Evolutionary conservation across 1,140 invertebrate species (phyloP), one percentile per base, ranked within the genome.

Genomic region (Drosophila novamexicana): DNA sequence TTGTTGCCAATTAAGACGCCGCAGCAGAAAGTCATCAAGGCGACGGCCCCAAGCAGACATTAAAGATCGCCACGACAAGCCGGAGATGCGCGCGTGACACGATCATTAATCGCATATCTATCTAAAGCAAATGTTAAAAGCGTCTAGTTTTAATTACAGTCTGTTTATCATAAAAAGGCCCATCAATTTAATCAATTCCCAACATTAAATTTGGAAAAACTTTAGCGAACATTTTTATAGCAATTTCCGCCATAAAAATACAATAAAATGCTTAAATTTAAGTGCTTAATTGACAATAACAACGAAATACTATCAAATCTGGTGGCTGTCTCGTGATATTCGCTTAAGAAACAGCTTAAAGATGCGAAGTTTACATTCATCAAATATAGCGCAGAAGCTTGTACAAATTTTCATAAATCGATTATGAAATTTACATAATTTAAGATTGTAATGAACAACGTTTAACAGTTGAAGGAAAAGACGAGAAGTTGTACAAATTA

Each of bases 1-100:
- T 86, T 86, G 72, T 79, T 79, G 82, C 82, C 82, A 86, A 86
- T 88, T 86, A 82, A 79, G 72, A 29, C 8, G 45, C 42, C 1
- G 12, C 42, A 57, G 47, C 44, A 63, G 67, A 18, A 54, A 53
- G 64, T n/a, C 40, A 16, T 29, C n/a, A 68, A 37, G n/a, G n/a
- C 9, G 44, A 29, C 16, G 52, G 45, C 34, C 42, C 66, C 50
- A 40, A 67, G 52, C 34, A 58, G 45, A 39, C 14, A 32, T 42
- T 64, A 22, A 29, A n/a, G 29, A 32, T 16, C 63, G 10, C n/a
- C 32, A 36, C 42, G 39, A 22, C 40, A 34, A 29, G 53, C 16
- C 37, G 14, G 40, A 45, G 59, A 54, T 62, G 49, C 3, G 7
- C 10, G 37, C 72, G 72, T 75, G 72, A 63, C 67, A 64, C 56